A percentile compares a stretch with the other conserved stretches of the same genome.
Evolutionary conservation across 2,797 vertebrate genomes (phyloP).

Genomic region (Artibeus jamaicensis): DNA sequence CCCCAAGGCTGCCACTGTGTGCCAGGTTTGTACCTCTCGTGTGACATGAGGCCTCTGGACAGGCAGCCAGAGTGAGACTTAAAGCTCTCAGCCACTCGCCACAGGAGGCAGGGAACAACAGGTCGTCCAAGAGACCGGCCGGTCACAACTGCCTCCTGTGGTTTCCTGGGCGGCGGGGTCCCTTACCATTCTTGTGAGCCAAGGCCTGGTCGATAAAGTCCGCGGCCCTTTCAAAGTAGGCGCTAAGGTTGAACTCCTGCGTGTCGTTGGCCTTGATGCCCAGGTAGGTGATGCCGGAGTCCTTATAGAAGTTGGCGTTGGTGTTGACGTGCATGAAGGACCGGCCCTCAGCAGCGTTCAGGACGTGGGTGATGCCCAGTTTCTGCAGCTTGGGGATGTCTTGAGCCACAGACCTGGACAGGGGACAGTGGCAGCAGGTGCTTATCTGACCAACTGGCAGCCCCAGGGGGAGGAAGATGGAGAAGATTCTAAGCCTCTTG

Average conservation of each 20-base stretch:
- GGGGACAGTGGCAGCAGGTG: constrained; percentile 12
- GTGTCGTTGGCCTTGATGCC: constrained; percentile 97
- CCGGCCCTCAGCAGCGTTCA: constrained; percentile 96
- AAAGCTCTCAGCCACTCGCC: not conserved
- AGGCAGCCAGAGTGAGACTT: not conserved
- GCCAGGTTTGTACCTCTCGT: not conserved
- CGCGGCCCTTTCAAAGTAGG: constrained; percentile 95
- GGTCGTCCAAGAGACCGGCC: not conserved
- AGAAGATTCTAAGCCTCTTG: not conserved
- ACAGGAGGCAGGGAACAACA: not conserved
- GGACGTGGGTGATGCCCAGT: constrained; percentile 94
- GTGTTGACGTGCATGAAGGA: constrained; percentile 99
- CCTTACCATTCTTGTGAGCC: constrained; percentile 94
- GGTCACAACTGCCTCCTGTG: not conserved
- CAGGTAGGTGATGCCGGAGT: constrained; percentile 93
- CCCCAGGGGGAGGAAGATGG: not conserved
- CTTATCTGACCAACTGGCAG: not conserved
- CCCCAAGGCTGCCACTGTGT: not conserved
- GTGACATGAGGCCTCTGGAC: not conserved
- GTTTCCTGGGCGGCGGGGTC: not conserved
- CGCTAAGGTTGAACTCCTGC: constrained; percentile 93
- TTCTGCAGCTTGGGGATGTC: constrained; percentile 92
- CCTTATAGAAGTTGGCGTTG: constrained; percentile 92
- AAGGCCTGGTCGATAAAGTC: constrained; percentile 96
- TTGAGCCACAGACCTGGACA: constrained; percentile 92